Evolutionary conservation across 2,113 vertebrate genomes (phyloP).

Genomic region (Arothron firmamentum): DNA sequence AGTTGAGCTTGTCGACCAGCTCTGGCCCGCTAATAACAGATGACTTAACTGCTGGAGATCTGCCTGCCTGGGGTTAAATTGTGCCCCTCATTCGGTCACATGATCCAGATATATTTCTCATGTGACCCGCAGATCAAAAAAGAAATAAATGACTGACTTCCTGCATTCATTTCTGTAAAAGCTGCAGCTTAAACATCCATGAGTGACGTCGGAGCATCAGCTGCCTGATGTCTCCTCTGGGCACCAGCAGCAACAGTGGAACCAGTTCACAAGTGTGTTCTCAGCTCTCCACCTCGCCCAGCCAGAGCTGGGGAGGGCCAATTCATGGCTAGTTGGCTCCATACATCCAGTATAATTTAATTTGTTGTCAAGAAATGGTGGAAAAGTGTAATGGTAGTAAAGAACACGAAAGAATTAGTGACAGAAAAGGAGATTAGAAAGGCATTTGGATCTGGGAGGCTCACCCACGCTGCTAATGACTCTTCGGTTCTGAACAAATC

Average conservation of each 20-base stretch:
- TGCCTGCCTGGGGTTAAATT: conserved; percentile 12
- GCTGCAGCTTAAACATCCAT: no score
- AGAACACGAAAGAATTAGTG: conserved; percentile 63
- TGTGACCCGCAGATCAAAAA: neutral
- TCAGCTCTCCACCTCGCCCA: conserved; percentile 33
- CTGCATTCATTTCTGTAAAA: no score
- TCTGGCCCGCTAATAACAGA: conserved; percentile 82
- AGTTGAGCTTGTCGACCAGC: conserved; percentile 86
- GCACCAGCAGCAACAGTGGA: conserved; percentile 48
- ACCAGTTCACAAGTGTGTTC: conserved; percentile 29
- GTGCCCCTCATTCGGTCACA: no score
- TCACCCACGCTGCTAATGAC: conserved; percentile 53
- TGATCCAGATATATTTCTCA: neutral
- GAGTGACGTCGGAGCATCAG: no score
- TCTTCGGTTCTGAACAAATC: conserved; percentile 63
- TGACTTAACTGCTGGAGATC: conserved; percentile 83
- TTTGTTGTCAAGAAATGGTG: conserved; percentile 57
- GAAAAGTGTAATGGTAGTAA: conserved; percentile 62
- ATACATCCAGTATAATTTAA: conserved; percentile 65
- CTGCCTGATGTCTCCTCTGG: conserved; percentile 15
- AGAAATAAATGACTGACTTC: neutral
- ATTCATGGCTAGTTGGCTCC: conserved; percentile 60
- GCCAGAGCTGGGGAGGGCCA: conserved; percentile 41
- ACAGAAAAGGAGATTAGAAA: conserved; percentile 67
- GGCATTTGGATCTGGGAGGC: conserved; percentile 60